Conservation (phyloP, 1,140 invertebrate genomes). For the Drosophila kepulauana region DNA sequence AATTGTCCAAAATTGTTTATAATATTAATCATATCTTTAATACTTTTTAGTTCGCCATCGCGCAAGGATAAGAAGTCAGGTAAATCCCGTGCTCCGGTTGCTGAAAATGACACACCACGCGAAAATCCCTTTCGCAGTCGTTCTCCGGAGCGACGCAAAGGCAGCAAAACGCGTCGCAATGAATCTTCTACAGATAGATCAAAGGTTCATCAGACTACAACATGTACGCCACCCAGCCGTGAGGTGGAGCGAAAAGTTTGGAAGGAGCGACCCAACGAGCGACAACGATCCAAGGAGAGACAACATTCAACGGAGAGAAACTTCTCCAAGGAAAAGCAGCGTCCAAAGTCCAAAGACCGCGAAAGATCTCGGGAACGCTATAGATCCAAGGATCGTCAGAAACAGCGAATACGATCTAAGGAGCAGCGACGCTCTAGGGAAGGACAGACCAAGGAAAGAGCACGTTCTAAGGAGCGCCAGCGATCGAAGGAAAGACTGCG, state of each 20-base stretch:
- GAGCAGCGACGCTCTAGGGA: constrained; percentile 40
- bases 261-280: constrained; percentile 36
- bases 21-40: background rate
- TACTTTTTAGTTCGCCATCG: constrained; percentile 42
- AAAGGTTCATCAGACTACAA: constrained; percentile 32
- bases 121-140: constrained; percentile 69
- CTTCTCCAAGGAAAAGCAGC: constrained; percentile 41
- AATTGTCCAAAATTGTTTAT: too few species aligned
- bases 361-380: constrained; percentile 38
- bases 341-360: constrained; percentile 33
- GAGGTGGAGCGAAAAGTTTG: constrained; percentile 35
- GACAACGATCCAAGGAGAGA: constrained; percentile 31
- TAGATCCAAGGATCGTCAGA: constrained; percentile 42
- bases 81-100: constrained; percentile 33
- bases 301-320: background rate
- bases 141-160: constrained; percentile 65
- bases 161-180: constrained; percentile 39
- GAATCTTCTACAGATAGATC: constrained; percentile 52
- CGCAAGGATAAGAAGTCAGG: constrained; percentile 57
- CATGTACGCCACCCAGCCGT: constrained; percentile 46
- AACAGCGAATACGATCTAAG: constrained; percentile 26
- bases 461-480: constrained; percentile 35
- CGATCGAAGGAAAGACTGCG: constrained; percentile 28
- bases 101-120: constrained; percentile 29
- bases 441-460: constrained; percentile 39